A percentile compares a stretch with the other conserved stretches of the same genome.
phyloP scores from a whole-genome alignment of 1,140 invertebrate genomes.

The Ladona fulva region DNA sequence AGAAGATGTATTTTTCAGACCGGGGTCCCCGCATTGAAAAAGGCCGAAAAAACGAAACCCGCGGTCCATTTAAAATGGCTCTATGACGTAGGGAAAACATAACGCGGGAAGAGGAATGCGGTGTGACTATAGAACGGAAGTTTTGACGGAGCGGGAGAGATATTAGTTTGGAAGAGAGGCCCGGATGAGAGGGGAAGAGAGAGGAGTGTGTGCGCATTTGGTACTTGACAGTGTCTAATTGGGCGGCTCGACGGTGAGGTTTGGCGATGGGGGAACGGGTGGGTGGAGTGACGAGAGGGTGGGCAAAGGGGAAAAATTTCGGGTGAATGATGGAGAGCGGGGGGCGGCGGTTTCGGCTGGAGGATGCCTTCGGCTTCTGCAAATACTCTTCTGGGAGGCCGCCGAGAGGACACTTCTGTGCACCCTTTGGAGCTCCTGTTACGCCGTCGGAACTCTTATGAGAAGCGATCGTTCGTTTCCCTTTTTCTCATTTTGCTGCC shows the following conservation, averaged over 20 bases:
- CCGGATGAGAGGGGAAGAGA: neutral
- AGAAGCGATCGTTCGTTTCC: neutral
- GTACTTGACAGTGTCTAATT: slow-evolving; percentile 5
- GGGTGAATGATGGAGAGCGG: neutral
- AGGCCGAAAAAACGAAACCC: too few species aligned
- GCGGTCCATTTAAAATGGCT: too few species aligned
- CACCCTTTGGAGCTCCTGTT: neutral
- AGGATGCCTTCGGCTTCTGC: neutral
- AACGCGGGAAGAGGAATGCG: neutral
- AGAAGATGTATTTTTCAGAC: too few species aligned
- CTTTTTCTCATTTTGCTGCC: neutral
- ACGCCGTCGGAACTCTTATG: neutral
- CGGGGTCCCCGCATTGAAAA: too few species aligned
- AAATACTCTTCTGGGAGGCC: neutral
- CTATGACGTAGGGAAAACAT: neutral
- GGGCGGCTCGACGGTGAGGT: neutral
- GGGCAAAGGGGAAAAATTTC: neutral
- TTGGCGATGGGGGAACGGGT: neutral
- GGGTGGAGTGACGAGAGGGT: neutral
- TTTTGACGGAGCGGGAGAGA: neutral
- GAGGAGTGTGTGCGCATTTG: neutral
- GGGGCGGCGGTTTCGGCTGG: neutral
- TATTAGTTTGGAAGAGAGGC: neutral
- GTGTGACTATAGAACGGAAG: neutral
- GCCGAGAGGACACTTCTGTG: neutral